Percentiles rank a stretch among this genome's conserved stretches.
Evolutionary conservation across 2,797 vertebrate species (phyloP).

Genomic region (Caiman crocodilus): DNA sequence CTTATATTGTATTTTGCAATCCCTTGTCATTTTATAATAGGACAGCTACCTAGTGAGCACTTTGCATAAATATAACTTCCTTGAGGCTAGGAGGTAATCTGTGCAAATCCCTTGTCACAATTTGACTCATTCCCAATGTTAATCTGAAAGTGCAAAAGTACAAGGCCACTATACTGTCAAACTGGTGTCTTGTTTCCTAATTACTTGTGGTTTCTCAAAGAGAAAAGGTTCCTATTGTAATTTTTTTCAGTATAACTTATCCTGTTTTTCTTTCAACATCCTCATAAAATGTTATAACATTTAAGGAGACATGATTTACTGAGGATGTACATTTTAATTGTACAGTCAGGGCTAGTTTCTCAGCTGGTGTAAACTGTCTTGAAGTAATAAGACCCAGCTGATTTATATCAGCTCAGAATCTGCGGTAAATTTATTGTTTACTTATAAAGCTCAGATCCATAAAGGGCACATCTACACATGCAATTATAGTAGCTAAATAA

Average conservation of each 20-base stretch:
- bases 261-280: background rate
- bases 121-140: background rate
- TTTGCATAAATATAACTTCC: background rate
- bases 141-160: background rate
- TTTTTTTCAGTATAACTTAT: background rate
- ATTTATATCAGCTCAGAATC: background rate
- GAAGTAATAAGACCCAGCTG: background rate
- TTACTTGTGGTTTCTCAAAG: background rate
- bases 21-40: slow-evolving; percentile 50
- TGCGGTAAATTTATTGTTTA: background rate
- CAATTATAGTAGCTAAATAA: too few relatives aligned
- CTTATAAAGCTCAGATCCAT: background rate
- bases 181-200: background rate
- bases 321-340: background rate
- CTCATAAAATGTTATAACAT: background rate
- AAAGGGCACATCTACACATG: background rate
- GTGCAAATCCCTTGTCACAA: background rate
- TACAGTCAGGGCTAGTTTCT: background rate
- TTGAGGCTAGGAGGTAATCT: slow-evolving; percentile 7
- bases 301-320: background rate
- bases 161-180: background rate
- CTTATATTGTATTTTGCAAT: slow-evolving; percentile 47
- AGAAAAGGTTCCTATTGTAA: background rate
- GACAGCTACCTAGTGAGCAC: slow-evolving; percentile 35
- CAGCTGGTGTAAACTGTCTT: background rate